phyloP scores from a whole-genome alignment of 2,888 invertebrate genomes.

The Vanessa cardui region DNA sequence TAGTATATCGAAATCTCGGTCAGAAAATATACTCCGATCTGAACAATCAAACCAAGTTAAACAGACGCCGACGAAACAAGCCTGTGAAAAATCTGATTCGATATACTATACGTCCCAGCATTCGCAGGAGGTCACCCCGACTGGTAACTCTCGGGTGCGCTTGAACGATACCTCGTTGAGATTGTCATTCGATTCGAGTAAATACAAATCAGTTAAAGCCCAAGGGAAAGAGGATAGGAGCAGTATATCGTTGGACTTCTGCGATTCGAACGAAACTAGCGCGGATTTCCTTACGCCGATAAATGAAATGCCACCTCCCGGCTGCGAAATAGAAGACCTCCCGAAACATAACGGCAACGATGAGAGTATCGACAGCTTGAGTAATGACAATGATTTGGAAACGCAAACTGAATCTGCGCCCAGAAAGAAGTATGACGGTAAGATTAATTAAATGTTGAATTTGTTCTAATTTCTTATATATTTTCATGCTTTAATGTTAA shows the following conservation, averaged over 20 bases:
- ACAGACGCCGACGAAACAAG: constrained; percentile 52
- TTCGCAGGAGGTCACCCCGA: constrained; percentile 75
- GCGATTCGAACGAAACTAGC: constrained; percentile 79
- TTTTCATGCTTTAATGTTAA: too few relatives aligned
- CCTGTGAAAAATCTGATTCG: constrained; percentile 70
- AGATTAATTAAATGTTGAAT: neutral
- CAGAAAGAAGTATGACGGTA: constrained; percentile 65
- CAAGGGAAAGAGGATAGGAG: constrained; percentile 68
- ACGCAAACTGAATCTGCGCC: constrained; percentile 77
- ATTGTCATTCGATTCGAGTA: constrained; percentile 73
- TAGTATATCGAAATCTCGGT: constrained; percentile 77
- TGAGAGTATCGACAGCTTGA: constrained; percentile 71
- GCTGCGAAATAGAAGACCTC: constrained; percentile 76
- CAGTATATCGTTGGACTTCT: constrained; percentile 74
- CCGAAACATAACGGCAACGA: constrained; percentile 74
- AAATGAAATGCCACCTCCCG: constrained; percentile 78
- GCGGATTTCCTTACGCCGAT: constrained; percentile 79
- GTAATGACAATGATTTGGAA: constrained; percentile 73
- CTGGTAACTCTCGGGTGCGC: constrained; percentile 63
- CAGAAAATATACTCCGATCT: constrained; percentile 75
- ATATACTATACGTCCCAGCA: constrained; percentile 78
- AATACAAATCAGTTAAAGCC: constrained; percentile 67
- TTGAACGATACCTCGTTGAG: constrained; percentile 69
- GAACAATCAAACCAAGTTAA: constrained; percentile 65
- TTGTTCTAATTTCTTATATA: neutral